Percentiles rank a stretch among this genome's conserved stretches.
Conservation (phyloP, 2,113 vertebrate genomes). For the Elanus axillaris region DNA sequence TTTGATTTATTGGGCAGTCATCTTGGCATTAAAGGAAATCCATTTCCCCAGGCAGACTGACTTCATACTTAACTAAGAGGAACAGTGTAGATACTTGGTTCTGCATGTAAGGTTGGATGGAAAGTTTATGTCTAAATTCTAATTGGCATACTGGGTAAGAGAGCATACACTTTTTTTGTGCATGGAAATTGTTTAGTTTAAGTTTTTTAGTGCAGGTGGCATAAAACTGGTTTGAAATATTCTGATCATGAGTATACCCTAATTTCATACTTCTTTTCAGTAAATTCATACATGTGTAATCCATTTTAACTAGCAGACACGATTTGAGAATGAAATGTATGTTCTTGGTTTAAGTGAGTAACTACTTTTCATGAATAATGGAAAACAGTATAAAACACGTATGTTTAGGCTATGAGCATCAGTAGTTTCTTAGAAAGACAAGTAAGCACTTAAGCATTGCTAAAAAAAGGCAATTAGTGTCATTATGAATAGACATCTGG, state of each 20-base stretch:
- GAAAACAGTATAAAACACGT: neutral
- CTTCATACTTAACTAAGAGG: neutral
- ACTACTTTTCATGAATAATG: neutral
- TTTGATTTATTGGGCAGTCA: neutral
- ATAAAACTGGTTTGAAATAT: neutral
- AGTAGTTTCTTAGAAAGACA: neutral
- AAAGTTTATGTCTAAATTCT: neutral
- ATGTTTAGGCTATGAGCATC: neutral
- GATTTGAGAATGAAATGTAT: neutral
- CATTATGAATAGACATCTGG: neutral
- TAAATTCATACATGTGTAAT: neutral
- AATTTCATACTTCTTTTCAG: neutral
- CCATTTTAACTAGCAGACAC: neutral
- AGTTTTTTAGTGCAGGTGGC: neutral
- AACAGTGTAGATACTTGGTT: neutral
- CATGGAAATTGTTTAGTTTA: neutral
- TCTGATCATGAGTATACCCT: neutral
- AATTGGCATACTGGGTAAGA: neutral
- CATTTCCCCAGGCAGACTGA: neutral
- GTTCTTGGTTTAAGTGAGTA: neutral
- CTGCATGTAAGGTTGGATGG: neutral
- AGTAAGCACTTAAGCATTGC: neutral
- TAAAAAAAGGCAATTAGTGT: neutral
- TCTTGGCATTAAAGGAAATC: neutral
- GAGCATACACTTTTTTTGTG: neutral